A percentile compares a stretch with the other conserved stretches of the same genome.
Evolutionary conservation across 1,140 invertebrate species (phyloP).

Genomic region (Calliphora vicina): DNA sequence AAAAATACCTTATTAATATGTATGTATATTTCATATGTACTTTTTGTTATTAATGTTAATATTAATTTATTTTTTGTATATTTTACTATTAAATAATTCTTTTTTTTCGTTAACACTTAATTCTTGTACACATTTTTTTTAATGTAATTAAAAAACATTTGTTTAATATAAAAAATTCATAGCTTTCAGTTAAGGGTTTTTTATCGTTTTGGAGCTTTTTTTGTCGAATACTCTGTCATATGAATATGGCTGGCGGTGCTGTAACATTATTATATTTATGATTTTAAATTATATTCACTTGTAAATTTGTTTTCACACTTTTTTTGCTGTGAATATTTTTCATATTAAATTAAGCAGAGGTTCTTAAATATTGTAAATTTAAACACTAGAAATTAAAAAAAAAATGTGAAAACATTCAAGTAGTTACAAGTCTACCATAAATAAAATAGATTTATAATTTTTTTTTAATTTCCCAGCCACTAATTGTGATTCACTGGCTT

Average conservation of each 20-base stretch:
- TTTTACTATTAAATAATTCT: neutral
- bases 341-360: neutral
- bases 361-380: neutral
- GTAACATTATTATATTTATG: neutral
- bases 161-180: conserved; percentile 49
- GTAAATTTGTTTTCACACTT: conserved; percentile 32
- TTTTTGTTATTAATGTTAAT: neutral
- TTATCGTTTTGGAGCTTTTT: conserved; percentile 38
- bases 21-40: no score
- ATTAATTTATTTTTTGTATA: conserved; percentile 37
- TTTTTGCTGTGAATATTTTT: neutral
- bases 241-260: neutral
- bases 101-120: conserved; percentile 34
- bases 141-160: conserved; percentile 57
- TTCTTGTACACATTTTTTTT: conserved; percentile 42
- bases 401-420: no score
- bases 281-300: conserved; percentile 26
- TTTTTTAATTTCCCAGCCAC: no score
- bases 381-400: no score
- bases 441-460: no score
- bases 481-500: neutral
- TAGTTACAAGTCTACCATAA: no score
- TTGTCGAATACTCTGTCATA: neutral
- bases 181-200: conserved; percentile 37
- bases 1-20: no score